phyloP scores from a whole-genome alignment of 2,797 vertebrate genomes.

The Sebastes vulpes region DNA sequence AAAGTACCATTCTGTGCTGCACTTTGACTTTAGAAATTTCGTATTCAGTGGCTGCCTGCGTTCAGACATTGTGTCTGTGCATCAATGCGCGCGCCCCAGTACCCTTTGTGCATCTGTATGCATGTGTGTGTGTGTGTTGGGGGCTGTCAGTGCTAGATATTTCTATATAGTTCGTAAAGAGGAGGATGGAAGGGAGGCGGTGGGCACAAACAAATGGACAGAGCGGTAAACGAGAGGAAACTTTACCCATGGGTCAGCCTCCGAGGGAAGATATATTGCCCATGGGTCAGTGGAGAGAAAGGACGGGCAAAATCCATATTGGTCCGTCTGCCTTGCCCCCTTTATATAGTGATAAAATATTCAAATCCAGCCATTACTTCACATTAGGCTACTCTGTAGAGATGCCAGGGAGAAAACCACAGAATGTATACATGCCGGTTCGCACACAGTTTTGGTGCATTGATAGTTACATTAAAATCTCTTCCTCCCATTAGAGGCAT shows the following conservation, averaged over 20 bases:
- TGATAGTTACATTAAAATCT: constrained; percentile 88
- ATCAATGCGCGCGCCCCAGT: neutral
- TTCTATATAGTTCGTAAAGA: constrained; percentile 70
- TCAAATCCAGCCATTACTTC: constrained; percentile 91
- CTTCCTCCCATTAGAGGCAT: constrained; percentile 85
- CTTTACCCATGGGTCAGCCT: constrained; percentile 86
- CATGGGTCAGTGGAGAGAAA: constrained; percentile 86
- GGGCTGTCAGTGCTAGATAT: constrained; percentile 33
- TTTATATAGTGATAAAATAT: constrained; percentile 91
- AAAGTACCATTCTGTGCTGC: neutral
- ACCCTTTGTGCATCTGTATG: neutral
- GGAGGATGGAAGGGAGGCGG: constrained; percentile 63
- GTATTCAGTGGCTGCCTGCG: neutral
- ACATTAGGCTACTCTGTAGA: constrained; percentile 87
- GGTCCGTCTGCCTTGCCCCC: constrained; percentile 85
- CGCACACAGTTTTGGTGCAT: constrained; percentile 81
- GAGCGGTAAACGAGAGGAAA: constrained; percentile 85
- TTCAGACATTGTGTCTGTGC: constrained; percentile 2
- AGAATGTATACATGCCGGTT: constrained; percentile 87
- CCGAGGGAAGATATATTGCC: constrained; percentile 85
- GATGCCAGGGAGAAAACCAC: constrained; percentile 88
- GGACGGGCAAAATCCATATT: constrained; percentile 88
- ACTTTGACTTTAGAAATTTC: neutral
- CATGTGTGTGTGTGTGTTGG: neutral
- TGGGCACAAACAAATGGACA: constrained; percentile 86